phyloP scores from a whole-genome alignment of 1,140 invertebrate species.

The Pararge aegeria region DNA sequence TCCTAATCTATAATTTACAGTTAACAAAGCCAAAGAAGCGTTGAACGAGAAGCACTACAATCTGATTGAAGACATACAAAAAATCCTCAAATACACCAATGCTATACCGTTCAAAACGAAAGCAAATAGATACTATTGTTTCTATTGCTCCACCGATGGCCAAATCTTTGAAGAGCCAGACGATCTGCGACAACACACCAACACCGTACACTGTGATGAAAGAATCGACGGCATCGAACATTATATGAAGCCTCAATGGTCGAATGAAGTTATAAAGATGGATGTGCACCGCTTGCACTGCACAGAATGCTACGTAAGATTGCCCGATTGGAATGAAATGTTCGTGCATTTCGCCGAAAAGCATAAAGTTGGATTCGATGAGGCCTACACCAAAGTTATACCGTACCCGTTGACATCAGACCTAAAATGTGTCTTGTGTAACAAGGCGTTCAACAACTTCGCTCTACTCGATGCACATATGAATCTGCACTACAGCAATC shows the following conservation, averaged over 20 bases:
- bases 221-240: slow-evolving; percentile 37
- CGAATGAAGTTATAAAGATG: slow-evolving; percentile 54
- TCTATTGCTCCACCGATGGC: slow-evolving; percentile 49
- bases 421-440: slow-evolving; percentile 48
- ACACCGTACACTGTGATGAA: slow-evolving; percentile 37
- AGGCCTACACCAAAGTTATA: slow-evolving; percentile 48
- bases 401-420: slow-evolving; percentile 45
- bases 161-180: slow-evolving; percentile 45
- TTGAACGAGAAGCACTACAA: slow-evolving; percentile 36
- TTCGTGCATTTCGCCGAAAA: slow-evolving; percentile 47
- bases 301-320: slow-evolving; percentile 32
- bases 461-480: slow-evolving; percentile 56
- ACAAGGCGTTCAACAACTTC: slow-evolving; percentile 41
- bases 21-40: neutral
- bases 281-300: slow-evolving; percentile 55
- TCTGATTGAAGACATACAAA: slow-evolving; percentile 52
- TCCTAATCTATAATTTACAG: neutral
- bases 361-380: slow-evolving; percentile 45
- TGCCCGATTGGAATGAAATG: slow-evolving; percentile 53
- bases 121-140: slow-evolving; percentile 46
- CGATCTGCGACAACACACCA: slow-evolving; percentile 44
- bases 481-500: slow-evolving; percentile 61
- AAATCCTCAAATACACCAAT: slow-evolving; percentile 51
- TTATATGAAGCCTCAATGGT: slow-evolving; percentile 44
- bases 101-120: slow-evolving; percentile 57